These are phyloP conservation scores for Corydoras maculifer DNA, from an alignment of 2,113 vertebrate species.

Conservation along the genomic window DNA sequence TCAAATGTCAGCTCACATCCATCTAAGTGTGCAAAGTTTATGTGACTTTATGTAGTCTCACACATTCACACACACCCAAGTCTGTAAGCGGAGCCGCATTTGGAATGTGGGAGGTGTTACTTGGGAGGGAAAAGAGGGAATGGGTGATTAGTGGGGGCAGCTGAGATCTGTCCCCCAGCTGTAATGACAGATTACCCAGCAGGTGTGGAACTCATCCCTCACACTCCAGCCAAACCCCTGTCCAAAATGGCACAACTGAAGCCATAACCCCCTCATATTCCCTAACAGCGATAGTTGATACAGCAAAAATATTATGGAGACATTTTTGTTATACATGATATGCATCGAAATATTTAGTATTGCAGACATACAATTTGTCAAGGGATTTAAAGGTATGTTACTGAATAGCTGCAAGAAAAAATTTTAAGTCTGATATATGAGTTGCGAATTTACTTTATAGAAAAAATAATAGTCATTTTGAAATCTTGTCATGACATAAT, in stretches of 20 bases:
- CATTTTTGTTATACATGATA: too few relatives aligned
- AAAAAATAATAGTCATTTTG: too few relatives aligned
- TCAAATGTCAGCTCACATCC: neutral
- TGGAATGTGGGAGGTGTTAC: constrained; percentile 44
- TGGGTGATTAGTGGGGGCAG: constrained; percentile 62
- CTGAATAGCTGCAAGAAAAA: too few relatives aligned
- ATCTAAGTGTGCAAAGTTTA: constrained; percentile 31
- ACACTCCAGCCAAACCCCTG: constrained; percentile 33
- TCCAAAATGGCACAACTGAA: constrained; percentile 11
- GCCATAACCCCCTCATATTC: neutral
- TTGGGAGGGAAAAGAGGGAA: constrained; percentile 33
- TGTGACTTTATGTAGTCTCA: constrained; percentile 4
- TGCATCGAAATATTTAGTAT: too few relatives aligned
- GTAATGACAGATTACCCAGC: constrained; percentile 62
- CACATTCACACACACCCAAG: constrained; percentile 34
- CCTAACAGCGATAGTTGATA: too few relatives aligned
- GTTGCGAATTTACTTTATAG: too few relatives aligned
- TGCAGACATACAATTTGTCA: too few relatives aligned
- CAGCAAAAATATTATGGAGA: too few relatives aligned
- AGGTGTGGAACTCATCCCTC: constrained; percentile 56
- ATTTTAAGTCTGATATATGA: too few relatives aligned
- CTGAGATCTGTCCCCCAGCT: constrained; percentile 61
- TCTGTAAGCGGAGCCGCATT: constrained; percentile 52
- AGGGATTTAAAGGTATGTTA: too few relatives aligned
- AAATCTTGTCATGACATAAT: too few relatives aligned